phyloP scores from a whole-genome alignment of 2,113 vertebrate species.

The Dromiciops gliroides region DNA sequence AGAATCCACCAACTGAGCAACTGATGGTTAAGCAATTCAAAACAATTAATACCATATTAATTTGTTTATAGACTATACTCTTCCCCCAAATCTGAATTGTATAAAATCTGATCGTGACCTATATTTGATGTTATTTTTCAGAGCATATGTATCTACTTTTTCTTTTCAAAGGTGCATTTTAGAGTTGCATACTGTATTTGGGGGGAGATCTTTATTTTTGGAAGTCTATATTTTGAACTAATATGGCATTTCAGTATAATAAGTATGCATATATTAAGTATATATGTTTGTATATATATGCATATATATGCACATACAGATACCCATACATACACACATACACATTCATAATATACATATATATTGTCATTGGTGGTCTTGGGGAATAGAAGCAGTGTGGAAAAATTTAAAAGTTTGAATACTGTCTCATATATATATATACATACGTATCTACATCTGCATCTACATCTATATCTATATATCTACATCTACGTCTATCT shows the following conservation, averaged over 20 bases:
- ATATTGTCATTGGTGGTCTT: too few relatives aligned
- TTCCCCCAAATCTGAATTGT: not conserved
- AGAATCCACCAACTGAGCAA: conserved; percentile 60
- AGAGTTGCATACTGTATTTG: not conserved
- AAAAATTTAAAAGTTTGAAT: too few relatives aligned
- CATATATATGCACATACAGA: too few relatives aligned
- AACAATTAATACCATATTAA: conserved; percentile 4
- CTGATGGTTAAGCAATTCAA: conserved; percentile 53
- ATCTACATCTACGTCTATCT: too few relatives aligned
- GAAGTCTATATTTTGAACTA: not conserved
- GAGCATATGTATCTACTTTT: not conserved
- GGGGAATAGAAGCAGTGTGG: too few relatives aligned
- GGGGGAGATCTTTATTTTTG: not conserved
- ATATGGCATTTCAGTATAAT: not conserved
- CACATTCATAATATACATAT: too few relatives aligned
- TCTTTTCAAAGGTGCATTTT: not conserved
- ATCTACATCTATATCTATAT: too few relatives aligned
- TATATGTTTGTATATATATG: not conserved
- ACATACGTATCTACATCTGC: too few relatives aligned
- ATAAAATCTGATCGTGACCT: not conserved
- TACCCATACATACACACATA: too few relatives aligned
- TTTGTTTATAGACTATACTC: not conserved
- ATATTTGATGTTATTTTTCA: not conserved
- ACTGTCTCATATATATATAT: too few relatives aligned
- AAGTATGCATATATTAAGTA: not conserved